Percentiles rank a stretch among this genome's conserved stretches.
These are phyloP conservation scores for Zosterops borbonicus DNA, from an alignment of 2,113 vertebrate species.

Conservation along the genomic window DNA sequence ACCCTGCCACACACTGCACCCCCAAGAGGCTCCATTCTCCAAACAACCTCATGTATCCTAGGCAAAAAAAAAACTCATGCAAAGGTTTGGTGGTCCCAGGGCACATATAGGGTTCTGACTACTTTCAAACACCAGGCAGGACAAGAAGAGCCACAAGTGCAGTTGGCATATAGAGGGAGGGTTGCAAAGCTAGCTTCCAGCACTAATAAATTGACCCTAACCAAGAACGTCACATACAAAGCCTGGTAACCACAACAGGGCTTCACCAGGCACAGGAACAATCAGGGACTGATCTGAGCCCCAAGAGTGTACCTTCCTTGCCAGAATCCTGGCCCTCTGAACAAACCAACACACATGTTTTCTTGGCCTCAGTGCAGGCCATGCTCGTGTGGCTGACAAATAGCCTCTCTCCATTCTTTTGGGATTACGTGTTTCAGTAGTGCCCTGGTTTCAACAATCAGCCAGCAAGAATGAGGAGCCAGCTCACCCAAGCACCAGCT, in stretches of 20 bases:
- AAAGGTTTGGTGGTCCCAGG: not conserved
- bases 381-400: slow-evolving; percentile 1
- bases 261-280: not conserved
- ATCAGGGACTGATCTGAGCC: not conserved
- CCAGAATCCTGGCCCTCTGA: not conserved
- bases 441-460: not conserved
- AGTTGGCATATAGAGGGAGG: not conserved
- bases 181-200: not conserved
- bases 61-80: not conserved
- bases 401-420: slow-evolving; percentile 16
- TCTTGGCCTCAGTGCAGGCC: not conserved
- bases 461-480: not conserved
- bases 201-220: not conserved
- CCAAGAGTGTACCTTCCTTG: not conserved
- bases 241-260: not conserved
- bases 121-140: not conserved
- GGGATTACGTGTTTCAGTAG: slow-evolving; percentile 30
- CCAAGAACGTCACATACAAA: not conserved
- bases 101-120: not conserved
- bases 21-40: not conserved
- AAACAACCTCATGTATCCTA: not conserved
- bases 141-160: fast-evolving
- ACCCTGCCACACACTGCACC: not conserved
- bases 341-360: not conserved
- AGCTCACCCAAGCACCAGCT: not conserved